Conservation (phyloP, 2,888 invertebrate genomes). For the Pollenia labialis region DNA sequence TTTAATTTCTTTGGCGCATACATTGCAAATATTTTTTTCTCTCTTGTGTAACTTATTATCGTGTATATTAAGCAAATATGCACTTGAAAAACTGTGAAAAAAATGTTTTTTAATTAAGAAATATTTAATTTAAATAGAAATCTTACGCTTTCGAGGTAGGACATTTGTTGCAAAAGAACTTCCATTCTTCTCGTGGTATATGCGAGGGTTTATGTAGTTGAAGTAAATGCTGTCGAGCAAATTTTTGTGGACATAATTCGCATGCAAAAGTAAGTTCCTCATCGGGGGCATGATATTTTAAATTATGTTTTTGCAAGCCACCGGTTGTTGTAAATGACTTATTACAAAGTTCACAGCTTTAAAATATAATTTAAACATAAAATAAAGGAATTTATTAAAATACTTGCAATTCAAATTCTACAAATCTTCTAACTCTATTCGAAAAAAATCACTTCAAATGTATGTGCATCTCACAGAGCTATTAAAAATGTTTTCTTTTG, state of each 20-base stretch:
- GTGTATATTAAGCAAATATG: constrained; percentile 80
- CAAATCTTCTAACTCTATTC: too few species aligned
- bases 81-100: constrained; percentile 80
- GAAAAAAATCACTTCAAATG: too few species aligned
- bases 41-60: constrained; percentile 78
- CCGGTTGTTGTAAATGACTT: constrained; percentile 81
- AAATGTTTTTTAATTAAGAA: not conserved
- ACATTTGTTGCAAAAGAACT: constrained; percentile 78
- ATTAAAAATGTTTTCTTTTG: too few species aligned
- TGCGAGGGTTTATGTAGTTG: constrained; percentile 82
- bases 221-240: constrained; percentile 80
- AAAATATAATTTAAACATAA: constrained; percentile 16
- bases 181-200: constrained; percentile 78
- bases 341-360: constrained; percentile 81
- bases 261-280: constrained; percentile 81
- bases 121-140: not conserved
- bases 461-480: too few species aligned
- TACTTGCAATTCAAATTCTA: too few species aligned
- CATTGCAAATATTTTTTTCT: constrained; percentile 82
- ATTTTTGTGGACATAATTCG: constrained; percentile 81
- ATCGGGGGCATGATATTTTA: constrained; percentile 81
- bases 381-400: not conserved
- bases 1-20: constrained; percentile 83
- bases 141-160: constrained; percentile 78
- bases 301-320: constrained; percentile 80